Evolutionary conservation across 2,888 invertebrate species (phyloP).

Genomic region (Muschampia plurimacula): DNA sequence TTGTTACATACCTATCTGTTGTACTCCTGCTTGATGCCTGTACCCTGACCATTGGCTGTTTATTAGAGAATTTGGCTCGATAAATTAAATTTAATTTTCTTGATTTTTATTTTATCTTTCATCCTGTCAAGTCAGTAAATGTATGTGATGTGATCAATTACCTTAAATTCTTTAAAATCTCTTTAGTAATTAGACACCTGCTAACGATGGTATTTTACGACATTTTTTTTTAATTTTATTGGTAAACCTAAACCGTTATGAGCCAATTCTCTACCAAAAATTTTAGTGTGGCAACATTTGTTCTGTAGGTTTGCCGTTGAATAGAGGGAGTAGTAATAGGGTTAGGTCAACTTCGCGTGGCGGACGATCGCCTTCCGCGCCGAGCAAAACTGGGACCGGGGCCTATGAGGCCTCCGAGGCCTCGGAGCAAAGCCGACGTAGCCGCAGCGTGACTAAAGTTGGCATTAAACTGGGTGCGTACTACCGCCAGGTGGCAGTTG

Average conservation of each 20-base stretch:
- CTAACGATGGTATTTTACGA: neutral
- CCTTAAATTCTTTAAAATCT: conserved; percentile 21
- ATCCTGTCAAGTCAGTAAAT: neutral
- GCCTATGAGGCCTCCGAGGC: conserved; percentile 58
- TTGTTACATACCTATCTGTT: conserved; percentile 46
- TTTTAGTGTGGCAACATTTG: conserved; percentile 60
- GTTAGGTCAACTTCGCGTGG: conserved; percentile 83
- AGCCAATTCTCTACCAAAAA: conserved; percentile 45
- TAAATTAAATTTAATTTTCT: conserved; percentile 40
- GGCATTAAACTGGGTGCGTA: conserved; percentile 86
- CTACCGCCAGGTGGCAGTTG: conserved; percentile 65
- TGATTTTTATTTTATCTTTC: neutral
- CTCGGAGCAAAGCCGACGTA: conserved; percentile 72
- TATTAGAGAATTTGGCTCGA: conserved; percentile 34
- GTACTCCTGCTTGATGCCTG: conserved; percentile 78
- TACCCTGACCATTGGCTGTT: conserved; percentile 53
- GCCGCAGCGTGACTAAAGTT: conserved; percentile 82
- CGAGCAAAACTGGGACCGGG: conserved; percentile 60
- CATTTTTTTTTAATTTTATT: neutral
- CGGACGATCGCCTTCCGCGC: conserved; percentile 77
- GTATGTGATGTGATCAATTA: conserved; percentile 12
- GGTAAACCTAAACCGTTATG: conserved; percentile 4
- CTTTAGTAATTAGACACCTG: neutral
- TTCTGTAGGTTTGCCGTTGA: conserved; percentile 88
- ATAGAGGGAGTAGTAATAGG: conserved; percentile 86